Evolutionary conservation across 2,888 invertebrate genomes (phyloP), one percentile per base, ranked within the genome.

Genomic region (Drosophila atroscutellata): DNA sequence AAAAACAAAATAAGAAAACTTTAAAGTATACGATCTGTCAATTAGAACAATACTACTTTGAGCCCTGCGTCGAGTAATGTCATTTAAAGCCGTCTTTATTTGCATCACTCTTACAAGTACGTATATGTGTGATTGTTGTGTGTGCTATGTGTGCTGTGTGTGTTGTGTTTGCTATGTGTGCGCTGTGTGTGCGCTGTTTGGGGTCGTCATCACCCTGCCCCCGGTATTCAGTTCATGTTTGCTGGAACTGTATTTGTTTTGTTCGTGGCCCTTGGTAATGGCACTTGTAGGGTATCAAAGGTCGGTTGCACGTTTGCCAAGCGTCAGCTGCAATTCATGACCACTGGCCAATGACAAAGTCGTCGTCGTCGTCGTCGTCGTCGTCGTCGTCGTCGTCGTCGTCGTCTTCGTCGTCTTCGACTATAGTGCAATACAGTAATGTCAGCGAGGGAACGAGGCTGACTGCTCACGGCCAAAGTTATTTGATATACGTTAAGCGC

Each of bases 241-340:
- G 54, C 34, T 55, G 42, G 28, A 51, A 57, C 37, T 47, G 42
- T 58, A 58, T 64, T 70, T 74, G 74, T 37, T 60, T 70, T 37
- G 55, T 37, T 55, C 67, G 32, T 72, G 76, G 62, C 73, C 62
- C 52, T 61, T 75, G 75, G 61, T 60, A 80, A 67, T 59, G 67
- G 75, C 86, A 90, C 90, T 87, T 87, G 61, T 90, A 77, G 72
- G 86, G 88, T 65, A 80, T 90, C 89, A 61, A 50, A 75, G 72
- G 75, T 78, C 66, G 66, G 62, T 45, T 52, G 59, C 59, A 42
- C 57, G 65, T 67, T 70, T 52, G 37, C 57, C 39, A 55, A 50
- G 32, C 57, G 59, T 34, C 57, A 42, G 66, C 47, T 34, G 60
- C 26, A 30, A 24, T 18, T 70, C 69, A 73, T 55, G 61, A 57